Evolutionary conservation across 1,140 invertebrate genomes (phyloP).

Genomic region (Calephelis virginiensis): DNA sequence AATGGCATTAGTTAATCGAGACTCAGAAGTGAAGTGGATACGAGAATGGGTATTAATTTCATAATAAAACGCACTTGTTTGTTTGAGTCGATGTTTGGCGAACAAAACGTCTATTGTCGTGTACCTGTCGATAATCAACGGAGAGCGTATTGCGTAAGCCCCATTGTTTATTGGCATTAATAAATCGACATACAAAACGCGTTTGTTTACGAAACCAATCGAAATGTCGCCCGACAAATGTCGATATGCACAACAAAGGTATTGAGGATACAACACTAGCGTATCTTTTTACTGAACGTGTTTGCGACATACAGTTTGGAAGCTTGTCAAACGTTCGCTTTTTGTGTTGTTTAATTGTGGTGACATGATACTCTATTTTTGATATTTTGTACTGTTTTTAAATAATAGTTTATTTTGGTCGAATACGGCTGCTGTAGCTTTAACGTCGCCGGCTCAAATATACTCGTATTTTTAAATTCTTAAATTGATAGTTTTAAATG

Average conservation of each 20-base stretch:
- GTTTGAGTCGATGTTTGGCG: conserved; percentile 21
- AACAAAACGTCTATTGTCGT: conserved; percentile 35
- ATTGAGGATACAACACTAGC: conserved; percentile 45
- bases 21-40: background rate
- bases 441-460: too few relatives aligned
- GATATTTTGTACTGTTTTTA: too few relatives aligned
- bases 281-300: conserved; percentile 48
- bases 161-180: conserved; percentile 56
- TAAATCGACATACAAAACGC: conserved; percentile 61
- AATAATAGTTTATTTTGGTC: too few relatives aligned
- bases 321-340: background rate
- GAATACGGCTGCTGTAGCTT: too few relatives aligned
- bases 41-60: conserved; percentile 1
- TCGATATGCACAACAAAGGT: conserved; percentile 58
- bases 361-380: too few relatives aligned
- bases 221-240: conserved; percentile 62
- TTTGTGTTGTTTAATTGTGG: background rate
- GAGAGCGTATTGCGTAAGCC: conserved; percentile 32
- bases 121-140: conserved; percentile 58
- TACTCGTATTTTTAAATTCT: too few relatives aligned
- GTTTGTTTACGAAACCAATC: conserved; percentile 64
- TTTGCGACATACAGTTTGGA: conserved; percentile 33
- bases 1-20: background rate
- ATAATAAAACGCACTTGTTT: conserved; percentile 28
- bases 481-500: too few relatives aligned